Conservation (phyloP, 2,888 invertebrate genomes). For the Eupeodes latifasciatus region DNA sequence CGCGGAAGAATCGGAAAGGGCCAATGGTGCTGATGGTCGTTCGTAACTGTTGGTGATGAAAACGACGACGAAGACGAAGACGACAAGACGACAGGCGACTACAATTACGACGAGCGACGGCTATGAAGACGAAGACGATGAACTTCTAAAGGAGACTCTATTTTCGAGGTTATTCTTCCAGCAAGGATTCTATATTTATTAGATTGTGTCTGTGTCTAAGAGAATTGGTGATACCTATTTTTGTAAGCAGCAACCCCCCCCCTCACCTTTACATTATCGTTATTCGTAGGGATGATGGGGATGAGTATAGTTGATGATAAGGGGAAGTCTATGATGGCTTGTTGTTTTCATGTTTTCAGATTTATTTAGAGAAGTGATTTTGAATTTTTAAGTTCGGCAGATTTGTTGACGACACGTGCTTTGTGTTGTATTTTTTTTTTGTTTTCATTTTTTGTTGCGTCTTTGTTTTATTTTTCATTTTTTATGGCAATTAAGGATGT, state of each 20-base stretch:
- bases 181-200: neutral
- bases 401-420: conserved; percentile 47
- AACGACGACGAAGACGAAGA: too few relatives aligned
- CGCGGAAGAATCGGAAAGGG: neutral
- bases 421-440: neutral
- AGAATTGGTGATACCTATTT: neutral
- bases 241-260: neutral
- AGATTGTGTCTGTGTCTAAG: neutral
- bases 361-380: conserved; percentile 46
- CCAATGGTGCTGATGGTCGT: neutral
- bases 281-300: neutral
- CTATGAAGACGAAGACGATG: neutral
- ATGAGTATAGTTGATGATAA: neutral
- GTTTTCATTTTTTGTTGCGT: neutral
- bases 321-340: neutral
- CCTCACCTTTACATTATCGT: conserved; percentile 32
- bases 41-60: conserved; percentile 9
- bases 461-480: conserved; percentile 13
- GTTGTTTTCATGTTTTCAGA: conserved; percentile 30
- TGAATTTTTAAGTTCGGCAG: conserved; percentile 53
- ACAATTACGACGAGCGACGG: too few relatives aligned
- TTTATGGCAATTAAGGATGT: neutral
- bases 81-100: too few relatives aligned
- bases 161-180: conserved; percentile 26
- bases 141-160: neutral